A percentile compares a stretch with the other conserved stretches of the same genome.
phyloP scores from a whole-genome alignment of 2,113 vertebrate species.

The Zapus hudsonius region DNA sequence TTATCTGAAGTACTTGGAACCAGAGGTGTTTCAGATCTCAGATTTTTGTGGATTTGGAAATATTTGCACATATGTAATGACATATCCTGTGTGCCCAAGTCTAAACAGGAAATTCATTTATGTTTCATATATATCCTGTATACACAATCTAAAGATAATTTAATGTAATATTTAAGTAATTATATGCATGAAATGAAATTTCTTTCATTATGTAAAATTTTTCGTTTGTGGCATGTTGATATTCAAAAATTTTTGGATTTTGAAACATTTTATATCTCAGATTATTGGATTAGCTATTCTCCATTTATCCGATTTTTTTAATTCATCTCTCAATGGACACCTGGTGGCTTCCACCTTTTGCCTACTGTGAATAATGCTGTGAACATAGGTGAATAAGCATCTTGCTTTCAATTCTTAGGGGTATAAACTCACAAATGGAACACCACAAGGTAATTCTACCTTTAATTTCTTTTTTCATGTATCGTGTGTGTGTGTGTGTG shows the following conservation, averaged over 20 bases:
- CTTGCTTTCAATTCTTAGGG: background rate
- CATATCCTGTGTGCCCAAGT: background rate
- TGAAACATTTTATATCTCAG: background rate
- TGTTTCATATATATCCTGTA: background rate
- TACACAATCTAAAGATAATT: background rate
- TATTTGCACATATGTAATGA: background rate
- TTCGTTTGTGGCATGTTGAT: background rate
- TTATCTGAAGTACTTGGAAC: background rate
- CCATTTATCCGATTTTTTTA: background rate
- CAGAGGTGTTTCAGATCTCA: background rate
- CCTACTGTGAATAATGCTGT: background rate
- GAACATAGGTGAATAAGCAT: background rate
- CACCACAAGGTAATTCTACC: too few relatives aligned
- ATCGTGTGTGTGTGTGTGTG: too few relatives aligned
- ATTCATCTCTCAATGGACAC: background rate
- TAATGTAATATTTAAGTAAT: background rate
- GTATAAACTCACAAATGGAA: background rate
- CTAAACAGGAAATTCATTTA: background rate
- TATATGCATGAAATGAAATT: background rate
- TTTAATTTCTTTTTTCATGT: too few relatives aligned
- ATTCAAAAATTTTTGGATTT: background rate
- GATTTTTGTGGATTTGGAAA: background rate
- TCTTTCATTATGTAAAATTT: background rate
- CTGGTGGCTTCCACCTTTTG: background rate
- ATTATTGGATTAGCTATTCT: background rate